Base-by-base conservation (phyloP, 2,888 invertebrate genomes). In the Hypomecis atomaria region DNA sequence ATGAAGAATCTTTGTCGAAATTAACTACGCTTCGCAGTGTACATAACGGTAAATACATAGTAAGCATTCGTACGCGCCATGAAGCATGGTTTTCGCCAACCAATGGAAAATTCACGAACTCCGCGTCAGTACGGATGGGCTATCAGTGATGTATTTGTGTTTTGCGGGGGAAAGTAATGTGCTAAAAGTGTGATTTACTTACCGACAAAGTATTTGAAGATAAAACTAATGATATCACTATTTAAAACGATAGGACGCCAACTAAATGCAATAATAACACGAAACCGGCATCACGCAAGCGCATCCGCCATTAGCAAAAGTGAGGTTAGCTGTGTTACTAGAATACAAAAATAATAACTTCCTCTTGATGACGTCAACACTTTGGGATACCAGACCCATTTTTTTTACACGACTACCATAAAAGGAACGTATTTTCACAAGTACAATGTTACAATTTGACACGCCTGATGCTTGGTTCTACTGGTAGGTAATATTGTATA, bases 261-360 rank as follows among this genome's bases (percentile, higher is more conserved):
- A 86, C 83, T 89, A 87, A 74, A 80, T 74, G 86, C 81, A 87
- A 85, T 86, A 89, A 86, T 86, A 90, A 85, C 88, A 90, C 83
- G 86, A 87, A 87, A 84, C 92, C 92, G 92, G 92, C 92, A 91
- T 91, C 91, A 92, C 92, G 92, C 92, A 92, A 89, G 91, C 92
- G 92, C 90, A 86, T 83, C 89, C 90, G 91, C 92, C 92, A 92
- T 72, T 68, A 89, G 87, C 80, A 83, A 83, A 85, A 83, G 84
- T 82, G 81, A 84, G 81, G 81, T 83, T 85, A 82, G 37, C 36
- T 66, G 78, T 79, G 79, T 86, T 87, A 81, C 84, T 72, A 75
- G 47, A 7, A 57, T 10, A 36, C 34, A 50, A 69, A 74, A 69
- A 62, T 61, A 62, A 64, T 54, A 53, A 71, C 7, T 34, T 6